Evolutionary conservation across 2,797 vertebrate species (phyloP), one percentile per base, ranked within the genome.

Genomic region (Trachops cirrhosus): DNA sequence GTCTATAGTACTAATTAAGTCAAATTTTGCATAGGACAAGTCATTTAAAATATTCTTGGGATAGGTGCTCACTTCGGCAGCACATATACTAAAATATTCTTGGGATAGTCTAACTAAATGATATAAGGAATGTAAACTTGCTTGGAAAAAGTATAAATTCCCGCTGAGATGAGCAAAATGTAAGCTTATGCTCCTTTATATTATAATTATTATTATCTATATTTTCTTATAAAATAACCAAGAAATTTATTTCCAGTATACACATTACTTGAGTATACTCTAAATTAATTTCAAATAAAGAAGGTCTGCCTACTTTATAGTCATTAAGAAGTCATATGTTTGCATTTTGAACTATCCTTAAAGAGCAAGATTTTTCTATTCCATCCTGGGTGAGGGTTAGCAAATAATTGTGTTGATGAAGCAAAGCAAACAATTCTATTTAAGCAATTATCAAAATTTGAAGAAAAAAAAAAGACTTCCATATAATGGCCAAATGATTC

Each of bases 71-170:
- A n/a, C n/a, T n/a, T n/a, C n/a, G n/a, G n/a, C n/a, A n/a, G n/a
- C n/a, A n/a, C n/a, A n/a, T n/a, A n/a, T n/a, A n/a, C n/a, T 46
- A 85, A 85, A 85, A 75, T 79, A 85, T 92, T 84, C 44, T 44
- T 44, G 44, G 2, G 21, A 70, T n/a, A 46, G 29, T 83, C 48
- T 75, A 91, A 64, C 21, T 91, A 95, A 89, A 68, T 70, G 44
- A 75, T 24, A 26, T 39, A 67, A 39, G 11, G 21, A 1, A 75
- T 77, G n/a, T 10, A 85, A 79, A 39, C 1, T 50, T 10, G 9
- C 32, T 80, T 90, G 48, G 37, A 26, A 89, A 59, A 89, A 85
- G 8, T 46, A 29, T 62, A 67, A 91, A 54, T 79, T 24, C 7
- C 12, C 15, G 73, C 11, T 77, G 29, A 87, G 95, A 95, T 50